Base-by-base conservation (phyloP, 92 coral and sea anemone species). In the Zoanthus sansibaricus region DNA sequence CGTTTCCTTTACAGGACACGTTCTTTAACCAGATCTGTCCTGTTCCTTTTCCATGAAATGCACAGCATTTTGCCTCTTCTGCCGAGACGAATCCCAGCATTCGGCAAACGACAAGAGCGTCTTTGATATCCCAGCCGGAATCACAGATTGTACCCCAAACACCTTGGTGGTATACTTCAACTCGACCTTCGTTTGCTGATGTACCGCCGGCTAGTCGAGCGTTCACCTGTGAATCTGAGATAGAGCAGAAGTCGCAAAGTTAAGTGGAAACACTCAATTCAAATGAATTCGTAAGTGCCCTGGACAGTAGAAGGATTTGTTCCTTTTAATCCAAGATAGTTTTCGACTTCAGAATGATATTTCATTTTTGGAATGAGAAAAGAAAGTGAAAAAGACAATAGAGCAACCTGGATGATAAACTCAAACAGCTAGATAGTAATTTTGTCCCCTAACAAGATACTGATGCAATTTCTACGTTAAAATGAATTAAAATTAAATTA, bases 1-100 rank as follows among this genome's bases (percentile, higher is more conserved):
- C 91, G 42, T 42, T 71, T 6, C 91, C 91, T 16, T 76, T 79
- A 31, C 91, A 88, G 13, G 87, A 83, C 1, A 74, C 86, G 47
- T 87, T 67, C 37, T 55, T 84, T n/a, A 79, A 62, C 78, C 77
- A 55, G 13, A 82, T 88, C 16, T 82, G 54, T 47, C 87, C 91
- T 1, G 71, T 67, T 37, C 69, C 64, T 32, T 66, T 76, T 8
- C 78, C 87, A 32, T 72, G 72, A 45, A 17, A 11, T 13, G 87
- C 67, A 16, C 78, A 79, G 6, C 85, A 79, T 31, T 70, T 79
- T 44, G 85, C 85, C 6, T 51, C 72, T 66, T 14, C 46, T 6
- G 85, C 85, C 31, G 85, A 64, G 3, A 37, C n/a, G 20, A 18
- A 79, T n/a, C 85, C 85, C 6, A 79, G 74, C 85, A 79, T 79